Percentiles rank a stretch among this genome's conserved stretches.
phyloP scores from a whole-genome alignment of 30 jellyfish, hydroid and myxozoan species.

The Chrysaora quinquecirrha region DNA sequence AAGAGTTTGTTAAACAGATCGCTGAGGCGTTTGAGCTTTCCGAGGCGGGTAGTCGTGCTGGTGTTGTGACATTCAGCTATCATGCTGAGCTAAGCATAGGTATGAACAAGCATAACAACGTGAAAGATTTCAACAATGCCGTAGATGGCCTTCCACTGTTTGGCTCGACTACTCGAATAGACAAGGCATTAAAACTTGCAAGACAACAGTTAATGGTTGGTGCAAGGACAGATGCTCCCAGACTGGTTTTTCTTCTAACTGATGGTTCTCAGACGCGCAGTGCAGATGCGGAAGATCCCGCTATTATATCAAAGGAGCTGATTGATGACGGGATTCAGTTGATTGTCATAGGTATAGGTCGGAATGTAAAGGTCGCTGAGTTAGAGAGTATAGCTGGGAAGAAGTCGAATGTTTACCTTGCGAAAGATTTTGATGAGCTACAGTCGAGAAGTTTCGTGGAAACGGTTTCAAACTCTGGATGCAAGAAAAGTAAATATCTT shows the following conservation, averaged over 20 bases:
- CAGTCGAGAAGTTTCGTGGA: constrained; percentile 53
- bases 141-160: constrained; percentile 82
- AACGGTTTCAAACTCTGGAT: constrained; percentile 32
- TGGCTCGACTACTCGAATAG: constrained; percentile 93
- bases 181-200: constrained; percentile 87
- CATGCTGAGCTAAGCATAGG: constrained; percentile 84
- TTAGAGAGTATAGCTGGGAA: constrained; percentile 75
- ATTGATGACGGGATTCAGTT: constrained; percentile 59
- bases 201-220: constrained; percentile 72
- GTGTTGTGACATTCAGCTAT: constrained; percentile 87
- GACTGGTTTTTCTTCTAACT: constrained; percentile 72
- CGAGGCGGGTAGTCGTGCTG: constrained; percentile 81
- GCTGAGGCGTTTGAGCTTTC: constrained; percentile 76
- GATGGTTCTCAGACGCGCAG: constrained; percentile 92
- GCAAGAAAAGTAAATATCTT: constrained; percentile 53
- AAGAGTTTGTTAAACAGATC: constrained; percentile 65
- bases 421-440: constrained; percentile 68
- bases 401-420: constrained; percentile 46
- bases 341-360: constrained; percentile 85
- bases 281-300: constrained; percentile 85
- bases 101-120: constrained; percentile 50
- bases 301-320: constrained; percentile 56
- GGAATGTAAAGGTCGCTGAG: constrained; percentile 65
- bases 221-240: constrained; percentile 82
- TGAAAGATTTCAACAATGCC: constrained; percentile 75